Conservation (phyloP, 2,888 invertebrate genomes). For the Oxyteleia sp. region DNA sequence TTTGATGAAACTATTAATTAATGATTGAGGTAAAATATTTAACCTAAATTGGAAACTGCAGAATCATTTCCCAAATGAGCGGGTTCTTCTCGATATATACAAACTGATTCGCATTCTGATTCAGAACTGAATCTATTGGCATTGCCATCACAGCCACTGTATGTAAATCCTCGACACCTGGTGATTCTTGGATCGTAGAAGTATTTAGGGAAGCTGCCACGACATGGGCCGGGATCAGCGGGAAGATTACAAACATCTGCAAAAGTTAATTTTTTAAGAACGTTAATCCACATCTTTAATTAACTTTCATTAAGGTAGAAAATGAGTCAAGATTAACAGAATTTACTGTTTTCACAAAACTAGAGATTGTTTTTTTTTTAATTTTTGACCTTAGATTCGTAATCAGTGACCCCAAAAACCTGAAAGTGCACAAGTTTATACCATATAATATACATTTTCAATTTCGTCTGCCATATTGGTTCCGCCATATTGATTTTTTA, state of each 20-base stretch:
- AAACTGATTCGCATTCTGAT: conserved; percentile 93
- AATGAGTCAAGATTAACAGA: too few species aligned
- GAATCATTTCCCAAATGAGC: conserved; percentile 86
- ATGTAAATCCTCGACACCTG: conserved; percentile 91
- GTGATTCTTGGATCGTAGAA: conserved; percentile 91
- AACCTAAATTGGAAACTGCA: conserved; percentile 84
- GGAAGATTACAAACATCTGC: conserved; percentile 92
- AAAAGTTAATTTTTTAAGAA: not conserved
- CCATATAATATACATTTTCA: too few species aligned
- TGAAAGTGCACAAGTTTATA: too few species aligned
- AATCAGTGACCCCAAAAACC: too few species aligned
- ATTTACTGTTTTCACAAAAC: too few species aligned
- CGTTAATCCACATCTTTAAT: too few species aligned
- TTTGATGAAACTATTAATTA: too few species aligned
- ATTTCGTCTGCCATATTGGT: too few species aligned
- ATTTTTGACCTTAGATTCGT: too few species aligned
- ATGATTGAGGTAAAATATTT: conserved; percentile 46
- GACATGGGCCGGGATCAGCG: conserved; percentile 92
- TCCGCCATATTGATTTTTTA: too few species aligned
- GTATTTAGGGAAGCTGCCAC: conserved; percentile 90
- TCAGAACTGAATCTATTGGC: conserved; percentile 93
- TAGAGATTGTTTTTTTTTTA: too few species aligned
- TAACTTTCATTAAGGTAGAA: too few species aligned
- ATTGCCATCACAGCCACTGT: conserved; percentile 95
- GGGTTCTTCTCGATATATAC: conserved; percentile 90